A percentile compares a stretch with the other conserved stretches of the same genome.
phyloP scores from a whole-genome alignment of 2,888 invertebrate genomes.

The Erynnis tages region DNA sequence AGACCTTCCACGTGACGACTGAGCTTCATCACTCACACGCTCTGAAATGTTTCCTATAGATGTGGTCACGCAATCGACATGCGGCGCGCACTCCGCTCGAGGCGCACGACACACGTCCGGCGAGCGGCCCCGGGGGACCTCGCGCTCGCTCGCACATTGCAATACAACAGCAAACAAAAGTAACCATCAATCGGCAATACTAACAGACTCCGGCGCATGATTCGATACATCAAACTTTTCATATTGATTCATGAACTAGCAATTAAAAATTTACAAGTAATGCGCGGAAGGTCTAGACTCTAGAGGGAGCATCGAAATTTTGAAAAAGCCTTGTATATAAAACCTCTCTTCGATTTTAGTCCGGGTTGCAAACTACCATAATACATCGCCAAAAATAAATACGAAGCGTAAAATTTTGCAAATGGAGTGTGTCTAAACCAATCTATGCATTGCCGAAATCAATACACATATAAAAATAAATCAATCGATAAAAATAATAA shows the following conservation, averaged over 20 bases:
- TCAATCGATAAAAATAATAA: conserved; percentile 44
- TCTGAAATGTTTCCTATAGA: conserved; percentile 88
- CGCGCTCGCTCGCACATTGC: conserved; percentile 15
- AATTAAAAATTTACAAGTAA: conserved; percentile 41
- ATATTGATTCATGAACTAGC: conserved; percentile 60
- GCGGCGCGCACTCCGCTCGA: conserved; percentile 43
- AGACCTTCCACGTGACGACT: conserved; percentile 91
- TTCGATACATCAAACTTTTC: conserved; percentile 33
- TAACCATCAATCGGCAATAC: conserved; percentile 46
- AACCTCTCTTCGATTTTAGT: conserved; percentile 52
- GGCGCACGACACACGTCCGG: background rate
- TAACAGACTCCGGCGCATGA: conserved; percentile 32
- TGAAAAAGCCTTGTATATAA: conserved; percentile 50
- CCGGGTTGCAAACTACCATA: conserved; percentile 60
- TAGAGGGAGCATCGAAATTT: conserved; percentile 59
- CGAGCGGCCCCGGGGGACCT: conserved; percentile 11
- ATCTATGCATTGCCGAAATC: conserved; percentile 68
- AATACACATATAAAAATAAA: conserved; percentile 67
- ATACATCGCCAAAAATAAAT: conserved; percentile 54
- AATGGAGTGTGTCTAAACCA: conserved; percentile 57
- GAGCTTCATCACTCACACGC: conserved; percentile 88
- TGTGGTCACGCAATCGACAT: conserved; percentile 64
- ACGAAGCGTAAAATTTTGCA: conserved; percentile 62
- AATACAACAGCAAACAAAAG: conserved; percentile 58
- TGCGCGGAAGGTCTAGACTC: conserved; percentile 77